phyloP scores from a whole-genome alignment of 2,797 vertebrate genomes.

The Myotis planiceps region DNA sequence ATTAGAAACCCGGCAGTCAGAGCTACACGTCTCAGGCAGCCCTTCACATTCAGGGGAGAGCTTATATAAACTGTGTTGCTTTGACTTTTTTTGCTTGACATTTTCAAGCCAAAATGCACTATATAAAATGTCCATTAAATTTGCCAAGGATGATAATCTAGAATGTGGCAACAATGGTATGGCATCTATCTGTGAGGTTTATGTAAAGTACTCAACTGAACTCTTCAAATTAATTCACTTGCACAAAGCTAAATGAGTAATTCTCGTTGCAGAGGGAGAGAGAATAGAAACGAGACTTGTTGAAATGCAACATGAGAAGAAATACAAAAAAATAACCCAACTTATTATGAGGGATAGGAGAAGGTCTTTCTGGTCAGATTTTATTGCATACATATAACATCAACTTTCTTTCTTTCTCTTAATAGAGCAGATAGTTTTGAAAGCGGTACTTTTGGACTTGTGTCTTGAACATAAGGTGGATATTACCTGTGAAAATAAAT shows the following conservation, averaged over 20 bases:
- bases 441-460: neutral
- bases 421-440: neutral
- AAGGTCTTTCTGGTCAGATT: constrained; percentile 14
- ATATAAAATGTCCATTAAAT: constrained; percentile 72
- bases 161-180: constrained; percentile 60
- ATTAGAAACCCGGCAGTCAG: constrained; percentile 65
- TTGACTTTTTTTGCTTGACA: constrained; percentile 70
- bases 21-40: neutral
- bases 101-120: constrained; percentile 73
- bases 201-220: constrained; percentile 47
- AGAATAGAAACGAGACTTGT: neutral
- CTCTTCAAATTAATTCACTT: constrained; percentile 67
- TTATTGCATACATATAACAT: neutral
- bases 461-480: neutral
- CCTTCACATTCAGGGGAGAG: neutral
- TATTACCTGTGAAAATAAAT: neutral
- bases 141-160: constrained; percentile 68
- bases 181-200: constrained; percentile 51
- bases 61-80: constrained; percentile 22
- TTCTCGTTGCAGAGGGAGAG: neutral
- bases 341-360: neutral
- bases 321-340: neutral
- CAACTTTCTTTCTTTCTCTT: constrained; percentile 33
- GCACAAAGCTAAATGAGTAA: constrained; percentile 9
- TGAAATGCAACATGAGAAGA: neutral